Conservation (phyloP, 2,888 invertebrate genomes). For the Eristalis pertinax region DNA sequence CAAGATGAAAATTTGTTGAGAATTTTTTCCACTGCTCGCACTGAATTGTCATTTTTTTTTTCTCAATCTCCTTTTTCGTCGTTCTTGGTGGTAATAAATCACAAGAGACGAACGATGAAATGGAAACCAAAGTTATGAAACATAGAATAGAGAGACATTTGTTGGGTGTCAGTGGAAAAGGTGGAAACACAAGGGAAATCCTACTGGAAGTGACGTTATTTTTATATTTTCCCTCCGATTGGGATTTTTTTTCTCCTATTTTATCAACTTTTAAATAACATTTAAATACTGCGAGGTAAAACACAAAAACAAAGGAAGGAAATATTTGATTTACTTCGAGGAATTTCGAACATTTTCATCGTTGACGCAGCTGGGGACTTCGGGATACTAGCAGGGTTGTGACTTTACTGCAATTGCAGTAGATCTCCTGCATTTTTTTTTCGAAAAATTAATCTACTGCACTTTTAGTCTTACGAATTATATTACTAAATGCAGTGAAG, state of each 20-base stretch:
- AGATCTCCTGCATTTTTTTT: too few relatives aligned
- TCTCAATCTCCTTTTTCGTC: slow-evolving; percentile 58
- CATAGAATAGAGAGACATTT: slow-evolving; percentile 10
- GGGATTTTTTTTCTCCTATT: neutral
- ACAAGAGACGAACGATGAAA: slow-evolving; percentile 51
- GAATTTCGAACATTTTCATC: too few relatives aligned
- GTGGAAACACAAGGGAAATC: slow-evolving; percentile 36
- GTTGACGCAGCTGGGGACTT: too few relatives aligned
- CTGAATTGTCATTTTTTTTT: slow-evolving; percentile 68
- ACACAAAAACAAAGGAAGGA: too few relatives aligned
- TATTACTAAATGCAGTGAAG: too few relatives aligned
- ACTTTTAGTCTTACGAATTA: too few relatives aligned
- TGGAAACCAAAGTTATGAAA: slow-evolving; percentile 27
- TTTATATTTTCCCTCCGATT: neutral
- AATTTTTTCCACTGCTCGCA: slow-evolving; percentile 67
- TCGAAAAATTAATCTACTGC: too few relatives aligned
- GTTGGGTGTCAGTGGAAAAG: slow-evolving; percentile 14
- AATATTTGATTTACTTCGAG: too few relatives aligned
- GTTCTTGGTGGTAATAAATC: slow-evolving; percentile 49
- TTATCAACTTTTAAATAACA: too few relatives aligned
- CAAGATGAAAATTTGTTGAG: slow-evolving; percentile 48
- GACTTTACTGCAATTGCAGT: too few relatives aligned
- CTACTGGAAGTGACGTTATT: neutral
- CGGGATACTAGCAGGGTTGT: too few relatives aligned
- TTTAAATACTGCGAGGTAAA: too few relatives aligned